These are phyloP conservation scores for Seriola dumerili DNA, from an alignment of 2,113 vertebrate genomes.

Conservation along the genomic window DNA sequence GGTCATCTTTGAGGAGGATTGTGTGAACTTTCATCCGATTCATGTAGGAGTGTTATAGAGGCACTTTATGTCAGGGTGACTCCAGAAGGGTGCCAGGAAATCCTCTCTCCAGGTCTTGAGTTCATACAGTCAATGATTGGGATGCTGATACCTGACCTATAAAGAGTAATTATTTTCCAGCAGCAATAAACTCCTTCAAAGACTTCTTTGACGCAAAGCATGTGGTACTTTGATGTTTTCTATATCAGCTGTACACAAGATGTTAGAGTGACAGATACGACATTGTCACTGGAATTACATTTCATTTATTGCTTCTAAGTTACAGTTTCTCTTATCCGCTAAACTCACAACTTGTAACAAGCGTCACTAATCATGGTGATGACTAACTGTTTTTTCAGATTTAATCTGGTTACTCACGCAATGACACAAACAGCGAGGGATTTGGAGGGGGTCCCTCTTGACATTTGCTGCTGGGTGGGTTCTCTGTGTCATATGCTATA, in stretches of 20 bases:
- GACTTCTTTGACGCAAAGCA: background rate
- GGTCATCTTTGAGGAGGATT: slow-evolving; percentile 20
- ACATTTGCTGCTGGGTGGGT: slow-evolving; percentile 56
- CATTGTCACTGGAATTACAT: background rate
- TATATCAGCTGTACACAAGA: background rate
- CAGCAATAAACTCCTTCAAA: background rate
- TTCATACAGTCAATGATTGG: background rate
- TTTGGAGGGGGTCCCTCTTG: slow-evolving; percentile 34
- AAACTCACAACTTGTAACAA: background rate
- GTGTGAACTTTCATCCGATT: slow-evolving; percentile 33
- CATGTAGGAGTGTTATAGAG: slow-evolving; percentile 8
- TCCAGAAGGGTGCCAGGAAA: slow-evolving; percentile 11
- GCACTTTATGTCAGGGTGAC: slow-evolving; percentile 41
- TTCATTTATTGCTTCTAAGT: slow-evolving; percentile 11
- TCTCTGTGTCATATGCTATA: slow-evolving; percentile 7
- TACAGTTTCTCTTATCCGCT: background rate
- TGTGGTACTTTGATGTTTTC: background rate
- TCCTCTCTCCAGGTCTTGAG: background rate
- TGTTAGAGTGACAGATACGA: background rate
- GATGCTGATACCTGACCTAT: slow-evolving; percentile 8
- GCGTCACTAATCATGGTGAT: background rate
- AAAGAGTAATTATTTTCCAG: background rate
- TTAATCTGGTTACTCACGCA: slow-evolving; percentile 17
- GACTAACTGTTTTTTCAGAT: slow-evolving; percentile 24
- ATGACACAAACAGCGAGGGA: slow-evolving; percentile 36